Evolutionary conservation across 2,113 vertebrate species (phyloP).

Genomic region (Phrynosoma blainvillii): DNA sequence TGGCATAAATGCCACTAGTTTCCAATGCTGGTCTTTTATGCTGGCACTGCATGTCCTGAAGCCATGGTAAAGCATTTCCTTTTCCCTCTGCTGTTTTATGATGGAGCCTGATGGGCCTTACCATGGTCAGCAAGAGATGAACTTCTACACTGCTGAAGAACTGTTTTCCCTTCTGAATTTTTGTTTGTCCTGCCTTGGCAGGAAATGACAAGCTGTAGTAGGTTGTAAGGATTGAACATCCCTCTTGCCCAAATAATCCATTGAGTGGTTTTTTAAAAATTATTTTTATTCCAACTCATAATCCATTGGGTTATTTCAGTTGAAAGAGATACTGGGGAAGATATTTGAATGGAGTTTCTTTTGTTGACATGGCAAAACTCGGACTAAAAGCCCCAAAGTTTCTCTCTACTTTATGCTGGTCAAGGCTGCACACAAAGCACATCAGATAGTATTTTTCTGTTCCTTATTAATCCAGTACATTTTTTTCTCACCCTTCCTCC

Average conservation of each 20-base stretch:
- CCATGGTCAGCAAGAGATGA: neutral
- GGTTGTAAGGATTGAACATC: too few species aligned
- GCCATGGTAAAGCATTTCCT: neutral
- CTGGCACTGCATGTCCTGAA: neutral
- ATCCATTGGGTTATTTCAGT: neutral
- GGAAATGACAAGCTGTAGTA: neutral
- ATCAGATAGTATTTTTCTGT: neutral
- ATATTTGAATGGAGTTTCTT: neutral
- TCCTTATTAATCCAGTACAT: neutral
- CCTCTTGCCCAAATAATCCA: neutral
- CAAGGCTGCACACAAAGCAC: neutral
- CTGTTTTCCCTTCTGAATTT: neutral
- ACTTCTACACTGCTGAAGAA: neutral
- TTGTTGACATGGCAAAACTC: neutral
- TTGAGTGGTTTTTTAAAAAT: too few species aligned
- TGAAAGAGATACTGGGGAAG: neutral
- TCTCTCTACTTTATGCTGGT: neutral
- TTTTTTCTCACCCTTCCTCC: neutral
- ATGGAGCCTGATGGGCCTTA: too few species aligned
- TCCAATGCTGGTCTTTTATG: too few species aligned
- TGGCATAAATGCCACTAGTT: too few species aligned
- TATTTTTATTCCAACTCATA: too few species aligned
- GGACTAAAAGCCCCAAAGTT: too few species aligned
- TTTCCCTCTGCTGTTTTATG: neutral
- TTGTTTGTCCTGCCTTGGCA: neutral